Base-by-base conservation (phyloP, 2,888 invertebrate species). In the Heliconius hortense region DNA sequence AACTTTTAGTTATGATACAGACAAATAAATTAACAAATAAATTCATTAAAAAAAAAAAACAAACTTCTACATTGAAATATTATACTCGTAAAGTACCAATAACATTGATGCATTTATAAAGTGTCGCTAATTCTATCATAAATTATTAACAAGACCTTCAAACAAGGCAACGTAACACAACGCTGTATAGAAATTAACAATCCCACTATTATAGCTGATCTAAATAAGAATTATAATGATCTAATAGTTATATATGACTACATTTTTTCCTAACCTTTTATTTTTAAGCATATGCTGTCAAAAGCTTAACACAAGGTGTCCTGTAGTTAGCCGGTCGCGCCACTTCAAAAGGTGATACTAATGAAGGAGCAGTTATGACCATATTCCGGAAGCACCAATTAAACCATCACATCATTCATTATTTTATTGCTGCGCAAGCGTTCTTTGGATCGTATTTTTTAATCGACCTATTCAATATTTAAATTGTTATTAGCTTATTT, bases 361-460 rank as follows among this genome's bases (percentile, higher is more conserved):
- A 86, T 85, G 84, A 87, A 86, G 84, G 83, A 82, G 80, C 84
- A 82, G 79, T 83, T 84, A 86, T 83, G 83, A 84, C 83, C 80
- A 81, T 83, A 78, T 81, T 82, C 88, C 89, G 91, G 90, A 91
- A 90, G 87, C 83, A 82, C 84, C 88, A 88, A 90, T 92, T 90
- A 91, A 85, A 84, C 85, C 85, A 89, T 90, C 90, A 89, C 88
- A 90, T 90, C 87, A 88, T 87, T 89, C 87, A 90, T 90, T 86
- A 88, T 83, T 89, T 91, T 91, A 91, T 90, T 87, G 86, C 84
- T 81, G 78, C 31, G 56, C 59, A 56, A 71, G 70, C 70, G 64
- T 59, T 75, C 64, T 75, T 75, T 71, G 39, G 39, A 62, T 60
- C 68, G 26, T 73, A 53, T 68, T 69, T 76, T 69, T 67, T 76